A percentile compares a stretch with the other conserved stretches of the same genome.
Evolutionary conservation across 2,113 vertebrate genomes (phyloP).

Genomic region (Procavia capensis): DNA sequence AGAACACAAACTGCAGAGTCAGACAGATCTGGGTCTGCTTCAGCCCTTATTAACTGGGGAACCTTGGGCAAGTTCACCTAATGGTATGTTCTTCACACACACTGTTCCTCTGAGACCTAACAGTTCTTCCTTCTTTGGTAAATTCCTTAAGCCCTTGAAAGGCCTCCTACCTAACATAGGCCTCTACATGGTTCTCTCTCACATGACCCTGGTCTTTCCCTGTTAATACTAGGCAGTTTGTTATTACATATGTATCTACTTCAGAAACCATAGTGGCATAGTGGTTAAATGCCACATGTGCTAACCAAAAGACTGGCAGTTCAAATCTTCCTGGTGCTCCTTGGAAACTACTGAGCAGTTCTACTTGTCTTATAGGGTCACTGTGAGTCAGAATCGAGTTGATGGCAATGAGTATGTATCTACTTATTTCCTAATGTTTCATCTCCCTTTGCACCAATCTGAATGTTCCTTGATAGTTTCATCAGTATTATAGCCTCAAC

Average conservation of each 20-base stretch:
- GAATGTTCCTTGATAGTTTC: not conserved
- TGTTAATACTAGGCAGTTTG: not conserved
- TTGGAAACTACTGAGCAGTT: no score
- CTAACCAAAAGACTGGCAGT: no score
- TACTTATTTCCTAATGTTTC: not conserved
- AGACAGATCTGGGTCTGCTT: not conserved
- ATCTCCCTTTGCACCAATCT: not conserved
- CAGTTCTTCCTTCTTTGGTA: not conserved
- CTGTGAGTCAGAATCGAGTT: no score
- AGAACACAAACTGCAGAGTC: not conserved
- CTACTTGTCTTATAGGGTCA: no score
- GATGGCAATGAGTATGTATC: no score
- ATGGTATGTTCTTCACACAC: not conserved
- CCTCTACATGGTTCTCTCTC: not conserved
- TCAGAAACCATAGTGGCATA: no score
- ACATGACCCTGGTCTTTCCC: not conserved
- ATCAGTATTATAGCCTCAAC: not conserved
- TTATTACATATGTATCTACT: not conserved
- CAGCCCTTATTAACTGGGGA: not conserved
- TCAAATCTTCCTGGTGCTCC: no score
- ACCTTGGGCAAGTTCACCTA: not conserved
- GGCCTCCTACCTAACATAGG: not conserved
- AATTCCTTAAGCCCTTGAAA: not conserved
- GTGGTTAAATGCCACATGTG: no score
- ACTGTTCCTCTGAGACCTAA: not conserved